phyloP scores from a whole-genome alignment of 2,888 invertebrate genomes.

The Eristalis arbustorum region DNA sequence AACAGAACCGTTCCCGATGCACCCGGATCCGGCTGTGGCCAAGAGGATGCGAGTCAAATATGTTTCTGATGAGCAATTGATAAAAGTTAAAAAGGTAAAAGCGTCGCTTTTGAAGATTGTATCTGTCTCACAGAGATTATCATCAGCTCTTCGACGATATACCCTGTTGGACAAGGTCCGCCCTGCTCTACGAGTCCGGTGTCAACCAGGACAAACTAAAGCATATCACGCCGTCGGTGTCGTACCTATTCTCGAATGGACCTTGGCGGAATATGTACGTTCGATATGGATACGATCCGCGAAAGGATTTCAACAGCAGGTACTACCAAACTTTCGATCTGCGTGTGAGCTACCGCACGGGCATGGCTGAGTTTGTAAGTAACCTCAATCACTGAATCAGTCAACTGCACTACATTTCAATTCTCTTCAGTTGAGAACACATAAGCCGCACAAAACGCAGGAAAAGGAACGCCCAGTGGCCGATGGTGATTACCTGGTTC shows the following conservation, averaged over 20 bases:
- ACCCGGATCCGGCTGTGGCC: constrained; percentile 83
- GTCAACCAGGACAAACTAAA: constrained; percentile 85
- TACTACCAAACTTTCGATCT: constrained; percentile 95
- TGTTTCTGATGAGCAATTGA: constrained; percentile 80
- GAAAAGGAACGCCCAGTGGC: constrained; percentile 77
- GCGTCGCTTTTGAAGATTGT: neutral
- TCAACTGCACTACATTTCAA: neutral
- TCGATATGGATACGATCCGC: constrained; percentile 94
- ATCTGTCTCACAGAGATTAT: neutral
- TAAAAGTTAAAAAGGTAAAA: constrained; percentile 80
- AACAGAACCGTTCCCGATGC: constrained; percentile 83
- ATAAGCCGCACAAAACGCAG: constrained; percentile 26
- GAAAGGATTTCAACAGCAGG: constrained; percentile 88
- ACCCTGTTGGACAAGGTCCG: constrained; percentile 94
- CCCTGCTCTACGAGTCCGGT: constrained; percentile 85
- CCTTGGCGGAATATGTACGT: constrained; percentile 97
- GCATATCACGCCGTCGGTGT: constrained; percentile 89
- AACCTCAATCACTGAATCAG: neutral
- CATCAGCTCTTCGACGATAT: constrained; percentile 88
- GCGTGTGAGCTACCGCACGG: constrained; percentile 81
- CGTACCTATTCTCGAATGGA: constrained; percentile 92
- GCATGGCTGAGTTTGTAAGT: constrained; percentile 77
- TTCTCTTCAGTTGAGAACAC: constrained; percentile 6
- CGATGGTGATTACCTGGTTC: constrained; percentile 76
- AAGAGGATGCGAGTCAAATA: constrained; percentile 82